Percentiles rank a stretch among this genome's conserved stretches.
phyloP scores from a whole-genome alignment of 1,140 invertebrate genomes.

The Penaeus chinensis region DNA sequence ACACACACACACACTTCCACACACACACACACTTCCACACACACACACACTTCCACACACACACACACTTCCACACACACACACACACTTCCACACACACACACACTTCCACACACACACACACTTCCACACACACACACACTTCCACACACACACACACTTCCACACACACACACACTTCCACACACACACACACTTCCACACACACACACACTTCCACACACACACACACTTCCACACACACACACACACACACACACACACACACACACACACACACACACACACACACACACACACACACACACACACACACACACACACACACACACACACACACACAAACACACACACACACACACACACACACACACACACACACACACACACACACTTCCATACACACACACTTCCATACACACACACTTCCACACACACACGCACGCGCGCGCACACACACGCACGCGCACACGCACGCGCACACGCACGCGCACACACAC shows the following conservation, averaged over 20 bases:
- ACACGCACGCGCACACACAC: too few species aligned
- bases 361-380: neutral
- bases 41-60: too few species aligned
- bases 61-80: too few species aligned
- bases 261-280: neutral
- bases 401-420: too few species aligned
- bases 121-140: neutral
- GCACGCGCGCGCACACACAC: too few species aligned
- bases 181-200: neutral
- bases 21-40: too few species aligned
- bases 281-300: neutral
- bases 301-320: neutral
- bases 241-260: neutral
- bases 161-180: neutral
- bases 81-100: neutral
- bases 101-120: neutral
- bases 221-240: neutral
- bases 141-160: neutral
- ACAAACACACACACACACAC: neutral
- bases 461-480: too few species aligned
- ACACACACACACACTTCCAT: too few species aligned
- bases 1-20: too few species aligned
- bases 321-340: neutral
- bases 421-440: too few species aligned
- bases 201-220: neutral